These are phyloP conservation scores for Nothobranchius kuhntae DNA, from an alignment of 2,113 vertebrate species.

Conservation along the genomic window DNA sequence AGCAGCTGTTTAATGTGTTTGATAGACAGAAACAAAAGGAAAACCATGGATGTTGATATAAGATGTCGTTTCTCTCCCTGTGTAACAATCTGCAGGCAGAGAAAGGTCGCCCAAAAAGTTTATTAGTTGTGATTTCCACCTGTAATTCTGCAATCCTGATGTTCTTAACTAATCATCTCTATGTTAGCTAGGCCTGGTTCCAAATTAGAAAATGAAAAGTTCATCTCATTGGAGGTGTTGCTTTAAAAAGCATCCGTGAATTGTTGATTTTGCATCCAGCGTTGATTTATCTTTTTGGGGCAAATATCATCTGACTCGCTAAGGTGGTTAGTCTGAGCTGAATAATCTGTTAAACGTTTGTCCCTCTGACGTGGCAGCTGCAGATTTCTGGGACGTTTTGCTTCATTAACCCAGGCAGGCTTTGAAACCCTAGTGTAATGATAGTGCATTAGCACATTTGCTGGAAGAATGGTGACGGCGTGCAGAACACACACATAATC, in stretches of 20 bases:
- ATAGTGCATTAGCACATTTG: constrained; percentile 46
- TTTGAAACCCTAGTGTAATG: constrained; percentile 41
- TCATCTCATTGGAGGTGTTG: not conserved
- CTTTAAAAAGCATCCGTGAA: too few species aligned
- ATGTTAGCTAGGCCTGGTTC: too few species aligned
- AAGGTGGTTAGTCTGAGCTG: constrained; percentile 15
- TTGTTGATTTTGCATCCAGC: too few species aligned
- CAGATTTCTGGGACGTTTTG: constrained; percentile 12
- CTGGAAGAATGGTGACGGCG: constrained; percentile 44
- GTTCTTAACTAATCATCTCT: too few species aligned
- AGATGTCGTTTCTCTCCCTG: too few species aligned
- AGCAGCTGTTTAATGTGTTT: constrained; percentile 20
- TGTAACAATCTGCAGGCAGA: too few species aligned
- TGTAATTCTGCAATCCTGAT: too few species aligned
- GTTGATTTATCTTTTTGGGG: too few species aligned
- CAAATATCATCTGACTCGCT: too few species aligned
- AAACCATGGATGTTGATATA: not conserved
- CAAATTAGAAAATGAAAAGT: not conserved
- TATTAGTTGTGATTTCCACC: too few species aligned
- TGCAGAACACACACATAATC: constrained; percentile 30
- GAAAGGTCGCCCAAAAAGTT: too few species aligned
- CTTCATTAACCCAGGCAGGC: constrained; percentile 19
- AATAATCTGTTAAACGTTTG: constrained; percentile 28
- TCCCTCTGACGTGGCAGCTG: not conserved
- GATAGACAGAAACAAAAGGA: not conserved